Percentiles rank a stretch among this genome's conserved stretches.
Evolutionary conservation across 2,888 invertebrate species (phyloP).

Genomic region (Cheilosia vernalis): DNA sequence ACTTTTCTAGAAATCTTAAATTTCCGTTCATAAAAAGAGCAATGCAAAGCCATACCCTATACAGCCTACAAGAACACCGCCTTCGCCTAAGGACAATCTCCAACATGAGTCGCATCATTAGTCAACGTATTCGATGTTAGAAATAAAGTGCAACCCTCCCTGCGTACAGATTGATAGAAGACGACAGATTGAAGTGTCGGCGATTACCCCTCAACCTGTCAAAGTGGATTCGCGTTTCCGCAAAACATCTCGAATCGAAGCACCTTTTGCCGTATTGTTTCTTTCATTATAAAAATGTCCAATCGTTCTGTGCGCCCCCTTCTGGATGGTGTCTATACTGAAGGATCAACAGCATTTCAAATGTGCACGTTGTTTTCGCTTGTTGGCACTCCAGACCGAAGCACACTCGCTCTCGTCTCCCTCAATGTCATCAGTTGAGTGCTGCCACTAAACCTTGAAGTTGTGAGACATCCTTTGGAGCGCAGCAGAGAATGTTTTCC

Average conservation of each 20-base stretch:
- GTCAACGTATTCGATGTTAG: conserved; percentile 46
- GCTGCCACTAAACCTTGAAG: conserved; percentile 57
- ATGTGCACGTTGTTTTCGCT: conserved; percentile 25
- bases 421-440: conserved; percentile 48
- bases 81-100: conserved; percentile 11
- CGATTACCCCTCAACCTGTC: conserved; percentile 32
- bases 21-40: neutral
- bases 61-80: neutral
- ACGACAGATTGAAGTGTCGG: conserved; percentile 40
- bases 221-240: conserved; percentile 6
- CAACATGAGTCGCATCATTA: conserved; percentile 55
- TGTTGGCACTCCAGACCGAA: conserved; percentile 40
- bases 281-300: conserved; percentile 45
- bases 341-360: conserved; percentile 58
- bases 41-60: neutral
- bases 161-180: conserved; percentile 34
- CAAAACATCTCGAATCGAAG: conserved; percentile 48
- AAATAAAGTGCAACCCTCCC: conserved; percentile 30
- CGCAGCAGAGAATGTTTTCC: conserved; percentile 23
- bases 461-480: conserved; percentile 49
- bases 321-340: neutral
- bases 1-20: neutral
- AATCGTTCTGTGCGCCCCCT: conserved; percentile 9
- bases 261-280: conserved; percentile 31
- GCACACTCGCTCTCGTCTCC: conserved; percentile 43